Conservation (phyloP, 2,113 vertebrate species). For the Ancistrus triradiatus region DNA sequence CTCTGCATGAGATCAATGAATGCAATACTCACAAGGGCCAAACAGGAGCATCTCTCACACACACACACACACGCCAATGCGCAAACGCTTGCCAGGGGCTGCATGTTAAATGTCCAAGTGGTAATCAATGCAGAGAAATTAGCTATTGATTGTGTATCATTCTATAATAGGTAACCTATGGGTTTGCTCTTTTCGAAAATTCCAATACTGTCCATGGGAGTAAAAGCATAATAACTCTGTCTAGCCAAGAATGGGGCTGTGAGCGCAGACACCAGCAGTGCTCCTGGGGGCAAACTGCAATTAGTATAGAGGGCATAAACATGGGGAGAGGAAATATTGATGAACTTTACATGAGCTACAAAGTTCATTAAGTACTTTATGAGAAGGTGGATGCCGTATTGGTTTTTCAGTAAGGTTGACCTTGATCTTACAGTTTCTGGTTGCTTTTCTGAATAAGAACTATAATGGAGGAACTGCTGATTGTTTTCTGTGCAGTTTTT, state of each 20-base stretch:
- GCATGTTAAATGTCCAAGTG: slow-evolving; percentile 87
- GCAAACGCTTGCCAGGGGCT: slow-evolving; percentile 78
- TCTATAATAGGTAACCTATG: slow-evolving; percentile 93
- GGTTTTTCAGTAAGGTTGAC: slow-evolving; percentile 32
- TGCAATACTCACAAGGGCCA: slow-evolving; percentile 79
- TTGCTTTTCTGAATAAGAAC: no score
- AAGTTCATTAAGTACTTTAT: slow-evolving; percentile 49
- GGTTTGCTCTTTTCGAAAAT: slow-evolving; percentile 94
- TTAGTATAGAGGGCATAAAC: slow-evolving; percentile 77
- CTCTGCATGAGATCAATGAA: slow-evolving; percentile 77
- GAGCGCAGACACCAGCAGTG: slow-evolving; percentile 55
- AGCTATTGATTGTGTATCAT: slow-evolving; percentile 93
- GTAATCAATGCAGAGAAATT: slow-evolving; percentile 95
- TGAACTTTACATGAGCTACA: slow-evolving; percentile 46
- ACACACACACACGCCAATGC: slow-evolving; percentile 11
- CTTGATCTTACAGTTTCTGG: slow-evolving; percentile 2
- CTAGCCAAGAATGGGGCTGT: slow-evolving; percentile 77
- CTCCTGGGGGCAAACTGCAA: slow-evolving; percentile 73
- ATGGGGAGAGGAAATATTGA: slow-evolving; percentile 58
- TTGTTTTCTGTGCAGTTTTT: no score
- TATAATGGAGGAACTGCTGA: no score
- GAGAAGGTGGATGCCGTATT: slow-evolving; percentile 34
- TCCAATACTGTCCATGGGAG: slow-evolving; percentile 79
- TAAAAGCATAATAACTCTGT: slow-evolving; percentile 73
- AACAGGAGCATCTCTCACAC: slow-evolving; percentile 63